phyloP scores from a whole-genome alignment of 1,140 invertebrate species.

The Eueides isabella region DNA sequence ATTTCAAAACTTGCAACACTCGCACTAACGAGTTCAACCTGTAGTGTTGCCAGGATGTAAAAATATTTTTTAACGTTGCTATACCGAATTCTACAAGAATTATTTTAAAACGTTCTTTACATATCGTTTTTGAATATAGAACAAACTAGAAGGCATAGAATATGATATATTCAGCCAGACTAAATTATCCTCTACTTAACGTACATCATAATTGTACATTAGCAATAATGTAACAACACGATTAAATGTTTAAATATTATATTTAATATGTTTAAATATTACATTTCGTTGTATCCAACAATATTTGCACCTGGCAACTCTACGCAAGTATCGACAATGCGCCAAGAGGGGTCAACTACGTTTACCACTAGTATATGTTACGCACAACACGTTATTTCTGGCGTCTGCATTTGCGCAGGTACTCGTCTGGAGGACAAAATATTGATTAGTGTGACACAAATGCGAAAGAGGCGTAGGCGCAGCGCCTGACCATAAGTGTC shows the following conservation, averaged over 20 bases:
- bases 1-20: not conserved
- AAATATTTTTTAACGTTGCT: not conserved
- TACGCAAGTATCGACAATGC: constrained; percentile 60
- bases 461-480: too few species aligned
- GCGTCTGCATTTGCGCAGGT: constrained; percentile 53
- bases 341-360: constrained; percentile 60
- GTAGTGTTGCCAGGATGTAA: constrained; percentile 9
- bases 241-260: constrained; percentile 2
- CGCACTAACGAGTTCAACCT: not conserved
- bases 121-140: not conserved
- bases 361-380: constrained; percentile 55
- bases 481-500: too few species aligned
- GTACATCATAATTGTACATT: constrained; percentile 2
- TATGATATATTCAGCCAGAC: constrained; percentile 10
- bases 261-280: not conserved
- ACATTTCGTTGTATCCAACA: constrained; percentile 19
- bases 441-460: not conserved
- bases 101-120: not conserved
- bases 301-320: constrained; percentile 27
- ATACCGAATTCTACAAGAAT: not conserved
- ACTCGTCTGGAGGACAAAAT: constrained; percentile 49
- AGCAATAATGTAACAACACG: not conserved
- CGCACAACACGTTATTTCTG: constrained; percentile 59
- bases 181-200: not conserved
- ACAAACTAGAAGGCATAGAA: constrained; percentile 6